Evolutionary conservation across 92 coral and sea anemone genomes (phyloP), one percentile per base, ranked within the genome.

Genomic region (Palythoa heliodiscus): DNA sequence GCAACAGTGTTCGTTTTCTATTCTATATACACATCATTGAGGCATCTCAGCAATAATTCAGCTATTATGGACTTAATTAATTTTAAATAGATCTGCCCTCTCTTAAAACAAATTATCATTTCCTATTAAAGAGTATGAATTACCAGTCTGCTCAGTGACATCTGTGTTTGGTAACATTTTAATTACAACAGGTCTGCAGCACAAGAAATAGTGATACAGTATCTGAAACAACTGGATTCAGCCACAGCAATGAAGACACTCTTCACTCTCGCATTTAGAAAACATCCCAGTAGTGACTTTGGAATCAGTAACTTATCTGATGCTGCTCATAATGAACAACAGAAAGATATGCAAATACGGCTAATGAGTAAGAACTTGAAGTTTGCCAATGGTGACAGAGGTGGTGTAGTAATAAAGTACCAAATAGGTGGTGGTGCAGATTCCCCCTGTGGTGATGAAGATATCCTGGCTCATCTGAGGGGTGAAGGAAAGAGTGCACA

Each of bases 331-430:
- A 15, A 17, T 3, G 15, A n/a, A 10, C 24, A 24, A 48, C 58
- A 52, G n/a, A 61, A 85, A 72, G 57, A 53, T 13, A 39, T 80
- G 16, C 61, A 64, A 0, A 43, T 94, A 43, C 72, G 71, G 12
- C 82, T 92, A 12, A 91, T 96, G 96, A 83, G 76, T 48, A 75
- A 71, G 1, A 78, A 81, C 68, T 91, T 86, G 72, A 76, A 74
- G 40, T 94, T 95, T 89, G 84, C 85, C 0, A 82, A 92, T 90
- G 98, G 99, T 61, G 97, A 93, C 60, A 63, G 89, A n/a, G 99
- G 98, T 57, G 98, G 98, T 14, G 91, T 95, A 47, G 69, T 91
- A 23, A 82, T 94, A 78, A 90, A 58, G 39, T 52, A 13, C 75
- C 47, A 66, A 39, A 24, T 14, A 24, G 19, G 39, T 54, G 83